A percentile compares a stretch with the other conserved stretches of the same genome.
These are phyloP conservation scores for Macaca nemestrina DNA, from an alignment of 2,113 vertebrate genomes.

Conservation along the genomic window DNA sequence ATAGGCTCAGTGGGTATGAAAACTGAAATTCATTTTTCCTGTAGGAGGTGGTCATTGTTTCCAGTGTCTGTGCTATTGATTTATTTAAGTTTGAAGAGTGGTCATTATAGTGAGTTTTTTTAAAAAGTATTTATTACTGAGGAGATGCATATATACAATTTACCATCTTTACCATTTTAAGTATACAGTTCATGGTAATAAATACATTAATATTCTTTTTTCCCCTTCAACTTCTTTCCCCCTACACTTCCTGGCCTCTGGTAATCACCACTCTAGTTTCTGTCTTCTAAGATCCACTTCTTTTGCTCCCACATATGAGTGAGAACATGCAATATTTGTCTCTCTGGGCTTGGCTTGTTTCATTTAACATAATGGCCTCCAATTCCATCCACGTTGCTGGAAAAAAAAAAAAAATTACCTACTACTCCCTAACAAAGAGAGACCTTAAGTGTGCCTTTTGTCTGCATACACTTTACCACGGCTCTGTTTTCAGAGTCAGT, in stretches of 20 bases:
- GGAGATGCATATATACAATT: not conserved
- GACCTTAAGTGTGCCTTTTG: not conserved
- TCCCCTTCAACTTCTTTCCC: not conserved
- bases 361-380: not conserved
- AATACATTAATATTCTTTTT: not conserved
- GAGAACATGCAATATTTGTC: not conserved
- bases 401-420: not conserved
- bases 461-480: not conserved
- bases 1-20: not conserved
- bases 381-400: not conserved
- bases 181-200: not conserved
- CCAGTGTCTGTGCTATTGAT: not conserved
- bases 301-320: not conserved
- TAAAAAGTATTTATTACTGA: not conserved
- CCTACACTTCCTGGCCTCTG: not conserved
- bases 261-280: not conserved
- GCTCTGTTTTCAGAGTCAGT: not conserved
- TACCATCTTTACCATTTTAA: not conserved
- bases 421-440: not conserved
- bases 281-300: not conserved
- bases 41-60: not conserved
- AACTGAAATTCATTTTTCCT: not conserved
- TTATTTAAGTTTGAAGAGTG: not conserved
- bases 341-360: not conserved
- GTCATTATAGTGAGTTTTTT: not conserved